Evolutionary conservation across 2,888 invertebrate genomes (phyloP), one percentile per base, ranked within the genome.

Genomic region (Mycalesis mineus): DNA sequence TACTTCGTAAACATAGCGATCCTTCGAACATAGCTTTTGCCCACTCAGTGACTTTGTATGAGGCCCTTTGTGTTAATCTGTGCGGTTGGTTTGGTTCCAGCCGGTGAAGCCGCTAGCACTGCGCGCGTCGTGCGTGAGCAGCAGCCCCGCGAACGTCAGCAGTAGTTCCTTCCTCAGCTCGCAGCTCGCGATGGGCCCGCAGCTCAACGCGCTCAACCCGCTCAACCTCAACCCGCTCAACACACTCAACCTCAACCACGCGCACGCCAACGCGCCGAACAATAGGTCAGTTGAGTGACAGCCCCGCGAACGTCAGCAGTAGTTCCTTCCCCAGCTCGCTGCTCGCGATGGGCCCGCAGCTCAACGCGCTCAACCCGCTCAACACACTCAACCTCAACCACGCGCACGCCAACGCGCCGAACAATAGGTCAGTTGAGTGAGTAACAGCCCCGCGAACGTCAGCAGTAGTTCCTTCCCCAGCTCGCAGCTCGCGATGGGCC

Each of bases 91-190:
- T 5, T 73, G 52, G 57, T 87, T 92, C 71, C 90, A 96, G 95
- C 95, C 95, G 82, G 94, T 97, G 69, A 96, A 96, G 90, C 96
- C 96, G 64, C 94, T 94, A 78, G 95, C 96, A 68, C 93, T 97
- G 71, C 92, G 93, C 86, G 92, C 90, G 82, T 80, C 77, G 77
- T 75, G 77, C 74, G 75, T 81, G 77, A 85, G 82, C 77, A 77
- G 77, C 79, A 84, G 81, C 78, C 76, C 84, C 73, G 77, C 83
- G 77, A 85, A 84, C 80, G 82, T 84, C 83, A 91, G 31, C 31
- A 15, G 29, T 17, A 28, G 82, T 86, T 91, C 91, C 90, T 91
- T 93, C 92, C 91, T 91, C 90, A 91, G 91, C 85, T 36, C 36
- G 11, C 11, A 11, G 31, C 31, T 47, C 31, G 47, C 31, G 31